Conservation (phyloP, 2,113 vertebrate species). For the Pelodiscus sinensis region DNA sequence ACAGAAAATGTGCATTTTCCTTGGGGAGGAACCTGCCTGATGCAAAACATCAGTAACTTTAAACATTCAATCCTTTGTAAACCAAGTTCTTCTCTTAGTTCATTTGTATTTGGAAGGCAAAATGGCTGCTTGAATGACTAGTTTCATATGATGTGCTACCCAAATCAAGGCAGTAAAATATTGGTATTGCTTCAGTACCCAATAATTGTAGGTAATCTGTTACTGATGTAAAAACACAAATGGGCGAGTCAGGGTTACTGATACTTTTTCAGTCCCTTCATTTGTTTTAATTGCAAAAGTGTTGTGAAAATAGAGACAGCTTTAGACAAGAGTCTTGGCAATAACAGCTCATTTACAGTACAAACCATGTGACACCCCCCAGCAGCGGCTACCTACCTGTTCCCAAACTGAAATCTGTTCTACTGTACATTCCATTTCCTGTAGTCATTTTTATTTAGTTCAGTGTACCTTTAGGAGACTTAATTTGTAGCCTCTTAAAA, state of each 20-base stretch:
- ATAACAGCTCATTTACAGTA: slow-evolving; percentile 18
- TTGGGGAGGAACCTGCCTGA: not conserved
- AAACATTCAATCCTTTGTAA: not conserved
- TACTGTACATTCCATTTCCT: not conserved
- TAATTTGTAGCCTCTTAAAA: not conserved
- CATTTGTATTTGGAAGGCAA: slow-evolving; percentile 35
- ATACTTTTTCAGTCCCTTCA: not conserved
- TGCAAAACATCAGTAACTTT: not conserved
- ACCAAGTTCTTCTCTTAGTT: not conserved
- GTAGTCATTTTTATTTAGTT: slow-evolving; percentile 14
- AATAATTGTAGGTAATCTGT: slow-evolving; percentile 35
- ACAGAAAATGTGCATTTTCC: not conserved
- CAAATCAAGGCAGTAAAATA: slow-evolving; percentile 22
- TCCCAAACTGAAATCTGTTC: not conserved
- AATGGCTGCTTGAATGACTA: slow-evolving; percentile 6
- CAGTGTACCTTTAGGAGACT: not conserved
- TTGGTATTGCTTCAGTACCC: not conserved
- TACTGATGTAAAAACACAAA: slow-evolving; percentile 24
- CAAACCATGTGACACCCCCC: not conserved
- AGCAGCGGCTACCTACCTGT: slow-evolving; percentile 16
- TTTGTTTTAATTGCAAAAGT: slow-evolving; percentile 14
- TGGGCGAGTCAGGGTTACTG: not conserved
- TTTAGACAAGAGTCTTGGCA: slow-evolving; percentile 32
- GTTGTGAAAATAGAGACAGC: slow-evolving; percentile 31
- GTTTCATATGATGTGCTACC: slow-evolving; percentile 17